Evolutionary conservation across 2,797 vertebrate species (phyloP), one percentile per base, ranked within the genome.

Genomic region (Sciurus vulgaris): DNA sequence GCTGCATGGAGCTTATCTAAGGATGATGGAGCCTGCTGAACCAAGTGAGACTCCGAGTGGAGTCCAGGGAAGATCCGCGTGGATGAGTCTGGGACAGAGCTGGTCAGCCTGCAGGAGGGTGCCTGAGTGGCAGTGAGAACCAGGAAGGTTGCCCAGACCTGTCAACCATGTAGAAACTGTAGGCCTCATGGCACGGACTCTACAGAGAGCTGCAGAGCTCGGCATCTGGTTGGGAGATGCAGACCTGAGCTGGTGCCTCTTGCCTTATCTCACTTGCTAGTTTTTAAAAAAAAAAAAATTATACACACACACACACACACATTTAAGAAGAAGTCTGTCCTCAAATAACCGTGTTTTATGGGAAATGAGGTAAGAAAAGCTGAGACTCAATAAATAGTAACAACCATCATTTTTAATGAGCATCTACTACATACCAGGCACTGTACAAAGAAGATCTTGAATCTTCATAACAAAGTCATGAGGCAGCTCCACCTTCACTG

Each of bases 291-390:
- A 44, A 44, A 44, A 44, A 44, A 7, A 44, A 44, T 44, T 38
- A 38, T 13, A 51, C 49, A 51, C 49, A 51, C 49, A 51, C 49
- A 54, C 51, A 54, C 77, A 79, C 35, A 67, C 13, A 69, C 20
- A 17, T 1, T 9, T 54, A 56, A 74, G 86, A 85, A 49, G 7
- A 74, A 94, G 28, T 3, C 28, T 73, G 35, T 77, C 69, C 33
- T 41, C 26, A 70, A 49, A 86, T 22, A 77, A 30, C 22, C 18
- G 24, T 85, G 33, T 86, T 91, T 74, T 56, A 33, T 77, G 63
- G 26, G 54, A 79, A 84, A 84, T 79, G 30, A 93, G 47, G 85
- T 63, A 8, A 7, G 51, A 91, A 93, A 88, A 76, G n/a, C n/a
- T 77, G 28, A 89, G 63, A 86, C 20, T 93, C 26, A 41, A 13